These are phyloP conservation scores for Ammodytes marinus DNA, from an alignment of 2,113 vertebrate species.

Conservation along the genomic window DNA sequence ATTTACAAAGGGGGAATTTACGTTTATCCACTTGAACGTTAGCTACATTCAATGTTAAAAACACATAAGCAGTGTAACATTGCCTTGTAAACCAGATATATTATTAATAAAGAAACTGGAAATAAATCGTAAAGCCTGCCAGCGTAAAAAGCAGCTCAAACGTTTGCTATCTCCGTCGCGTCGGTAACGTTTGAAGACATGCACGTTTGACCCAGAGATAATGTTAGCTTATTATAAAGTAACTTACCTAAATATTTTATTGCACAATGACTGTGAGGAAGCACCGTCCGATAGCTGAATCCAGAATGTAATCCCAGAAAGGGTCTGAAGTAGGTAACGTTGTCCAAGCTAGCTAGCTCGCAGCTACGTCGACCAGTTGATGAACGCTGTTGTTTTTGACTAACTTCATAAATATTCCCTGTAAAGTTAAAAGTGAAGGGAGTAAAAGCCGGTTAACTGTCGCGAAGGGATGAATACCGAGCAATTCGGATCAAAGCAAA, in stretches of 20 bases:
- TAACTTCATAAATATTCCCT: slow-evolving; percentile 3
- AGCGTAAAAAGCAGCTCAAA: neutral
- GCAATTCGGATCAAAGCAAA: fast-evolving
- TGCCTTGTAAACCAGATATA: too few species aligned
- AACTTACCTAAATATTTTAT: slow-evolving; percentile 53
- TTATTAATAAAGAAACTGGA: neutral
- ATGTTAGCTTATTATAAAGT: neutral
- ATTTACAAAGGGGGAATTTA: neutral
- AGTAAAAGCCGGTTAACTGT: neutral
- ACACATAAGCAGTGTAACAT: neutral
- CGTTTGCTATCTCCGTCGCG: neutral
- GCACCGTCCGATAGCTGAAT: neutral
- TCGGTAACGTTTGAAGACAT: neutral
- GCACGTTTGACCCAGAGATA: neutral
- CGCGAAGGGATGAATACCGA: neutral
- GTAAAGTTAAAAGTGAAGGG: neutral
- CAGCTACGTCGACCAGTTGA: slow-evolving; percentile 28
- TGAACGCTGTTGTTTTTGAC: neutral
- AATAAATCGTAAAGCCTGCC: neutral
- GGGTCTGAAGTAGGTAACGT: neutral
- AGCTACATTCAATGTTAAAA: neutral
- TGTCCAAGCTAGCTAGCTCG: slow-evolving; percentile 29
- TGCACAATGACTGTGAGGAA: slow-evolving; percentile 12
- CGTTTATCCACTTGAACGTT: neutral
- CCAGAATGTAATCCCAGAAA: neutral